Conservation (phyloP, 2,113 vertebrate species). For the Cromileptes altivelis region DNA sequence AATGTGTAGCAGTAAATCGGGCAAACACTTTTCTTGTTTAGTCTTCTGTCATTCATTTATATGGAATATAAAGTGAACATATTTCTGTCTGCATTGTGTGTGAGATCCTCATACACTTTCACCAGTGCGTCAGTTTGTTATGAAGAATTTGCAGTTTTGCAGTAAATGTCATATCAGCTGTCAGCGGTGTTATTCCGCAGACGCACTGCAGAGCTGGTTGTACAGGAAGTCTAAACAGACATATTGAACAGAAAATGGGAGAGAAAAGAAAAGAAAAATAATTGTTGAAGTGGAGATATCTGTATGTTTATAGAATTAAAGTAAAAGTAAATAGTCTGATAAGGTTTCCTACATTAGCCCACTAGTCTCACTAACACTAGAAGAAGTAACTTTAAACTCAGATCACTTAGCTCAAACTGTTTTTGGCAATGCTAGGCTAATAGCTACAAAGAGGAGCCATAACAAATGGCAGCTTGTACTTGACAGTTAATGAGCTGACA, state of each 20-base stretch:
- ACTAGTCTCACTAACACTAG: not conserved
- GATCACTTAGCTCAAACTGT: no score
- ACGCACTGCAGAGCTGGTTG: no score
- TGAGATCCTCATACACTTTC: constrained; percentile 9
- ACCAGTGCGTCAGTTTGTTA: not conserved
- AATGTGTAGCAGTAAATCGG: constrained; percentile 10
- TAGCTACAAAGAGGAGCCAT: not conserved
- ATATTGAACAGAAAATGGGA: not conserved
- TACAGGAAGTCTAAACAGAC: not conserved
- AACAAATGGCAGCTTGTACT: not conserved
- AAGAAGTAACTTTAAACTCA: not conserved
- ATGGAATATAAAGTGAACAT: not conserved
- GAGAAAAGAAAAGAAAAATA: no score
- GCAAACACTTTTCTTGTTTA: constrained; percentile 23
- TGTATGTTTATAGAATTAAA: not conserved
- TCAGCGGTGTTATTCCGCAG: not conserved
- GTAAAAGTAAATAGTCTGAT: not conserved
- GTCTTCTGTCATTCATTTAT: constrained; percentile 38
- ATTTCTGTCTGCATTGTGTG: not conserved
- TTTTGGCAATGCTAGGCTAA: not conserved
- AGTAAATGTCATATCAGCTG: not conserved
- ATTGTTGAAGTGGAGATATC: no score
- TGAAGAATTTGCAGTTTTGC: not conserved
- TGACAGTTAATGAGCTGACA: not conserved
- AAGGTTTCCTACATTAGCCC: no score